Percentiles rank a stretch among this genome's conserved stretches.
phyloP scores from a whole-genome alignment of 2,797 vertebrate genomes.

The Perodicticus potto region DNA sequence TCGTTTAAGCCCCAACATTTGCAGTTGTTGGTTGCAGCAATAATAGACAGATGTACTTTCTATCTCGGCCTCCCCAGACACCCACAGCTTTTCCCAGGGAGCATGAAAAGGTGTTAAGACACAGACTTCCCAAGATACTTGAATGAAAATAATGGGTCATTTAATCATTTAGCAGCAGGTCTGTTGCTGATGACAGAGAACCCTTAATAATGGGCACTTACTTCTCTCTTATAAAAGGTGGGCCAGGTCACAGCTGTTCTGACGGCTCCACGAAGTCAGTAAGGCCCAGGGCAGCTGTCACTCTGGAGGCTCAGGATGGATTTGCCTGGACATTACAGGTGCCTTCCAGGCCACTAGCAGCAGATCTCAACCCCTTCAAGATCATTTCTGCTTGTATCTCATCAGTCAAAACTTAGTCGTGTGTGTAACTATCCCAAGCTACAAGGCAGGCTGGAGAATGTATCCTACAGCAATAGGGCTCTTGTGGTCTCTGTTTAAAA shows the following conservation, averaged over 20 bases:
- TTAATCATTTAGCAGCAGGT: neutral
- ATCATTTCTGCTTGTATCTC: neutral
- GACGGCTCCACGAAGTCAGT: neutral
- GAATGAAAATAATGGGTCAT: neutral
- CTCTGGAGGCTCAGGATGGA: neutral
- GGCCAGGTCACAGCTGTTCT: neutral
- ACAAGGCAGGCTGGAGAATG: neutral
- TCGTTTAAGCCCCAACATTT: neutral
- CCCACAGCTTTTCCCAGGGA: neutral
- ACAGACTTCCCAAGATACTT: neutral
- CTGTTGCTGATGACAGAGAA: neutral
- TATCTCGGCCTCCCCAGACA: neutral
- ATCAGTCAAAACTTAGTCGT: neutral
- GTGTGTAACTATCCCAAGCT: neutral
- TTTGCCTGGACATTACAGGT: neutral
- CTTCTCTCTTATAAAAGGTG: neutral
- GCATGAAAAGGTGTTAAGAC: neutral
- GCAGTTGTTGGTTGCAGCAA: neutral
- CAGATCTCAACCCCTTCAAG: neutral
- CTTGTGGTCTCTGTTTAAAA: neutral
- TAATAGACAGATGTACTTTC: neutral
- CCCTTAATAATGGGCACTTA: neutral
- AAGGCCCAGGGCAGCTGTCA: neutral
- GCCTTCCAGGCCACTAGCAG: neutral
- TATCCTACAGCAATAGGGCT: neutral